phyloP scores from a whole-genome alignment of 2,797 vertebrate genomes.

The Loriculus beryllinus region DNA sequence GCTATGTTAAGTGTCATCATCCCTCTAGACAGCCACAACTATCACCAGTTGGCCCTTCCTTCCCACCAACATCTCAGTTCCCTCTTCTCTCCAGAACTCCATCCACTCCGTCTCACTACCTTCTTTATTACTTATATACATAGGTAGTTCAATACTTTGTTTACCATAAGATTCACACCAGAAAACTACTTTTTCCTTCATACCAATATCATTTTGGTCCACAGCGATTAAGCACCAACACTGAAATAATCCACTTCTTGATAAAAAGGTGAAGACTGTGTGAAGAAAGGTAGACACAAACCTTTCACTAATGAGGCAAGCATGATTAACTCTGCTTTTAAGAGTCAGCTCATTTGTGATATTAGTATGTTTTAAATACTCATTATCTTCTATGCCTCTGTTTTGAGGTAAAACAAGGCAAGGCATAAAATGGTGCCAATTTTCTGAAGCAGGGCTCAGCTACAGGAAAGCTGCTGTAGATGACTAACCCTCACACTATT shows the following conservation, averaged over 20 bases:
- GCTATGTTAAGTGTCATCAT: background rate
- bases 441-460: background rate
- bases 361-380: constrained; percentile 42
- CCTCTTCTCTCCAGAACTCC: background rate
- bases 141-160: background rate
- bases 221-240: background rate
- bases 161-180: background rate
- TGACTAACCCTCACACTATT: constrained; percentile 62
- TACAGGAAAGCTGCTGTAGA: constrained; percentile 31
- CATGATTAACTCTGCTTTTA: constrained; percentile 9
- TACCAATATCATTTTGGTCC: background rate
- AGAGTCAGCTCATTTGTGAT: constrained; percentile 21
- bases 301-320: constrained; percentile 18
- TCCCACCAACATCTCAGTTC: background rate
- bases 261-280: background rate
- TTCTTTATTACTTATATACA: background rate
- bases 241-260: background rate
- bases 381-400: constrained; percentile 25
- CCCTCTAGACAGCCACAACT: background rate
- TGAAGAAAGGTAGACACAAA: constrained; percentile 25
- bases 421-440: constrained; percentile 16
- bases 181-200: background rate
- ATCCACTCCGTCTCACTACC: background rate
- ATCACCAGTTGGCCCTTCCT: background rate
- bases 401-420: constrained; percentile 51